Evolutionary conservation across 2,797 vertebrate species (phyloP).

Genomic region (Psittacula derbiana): DNA sequence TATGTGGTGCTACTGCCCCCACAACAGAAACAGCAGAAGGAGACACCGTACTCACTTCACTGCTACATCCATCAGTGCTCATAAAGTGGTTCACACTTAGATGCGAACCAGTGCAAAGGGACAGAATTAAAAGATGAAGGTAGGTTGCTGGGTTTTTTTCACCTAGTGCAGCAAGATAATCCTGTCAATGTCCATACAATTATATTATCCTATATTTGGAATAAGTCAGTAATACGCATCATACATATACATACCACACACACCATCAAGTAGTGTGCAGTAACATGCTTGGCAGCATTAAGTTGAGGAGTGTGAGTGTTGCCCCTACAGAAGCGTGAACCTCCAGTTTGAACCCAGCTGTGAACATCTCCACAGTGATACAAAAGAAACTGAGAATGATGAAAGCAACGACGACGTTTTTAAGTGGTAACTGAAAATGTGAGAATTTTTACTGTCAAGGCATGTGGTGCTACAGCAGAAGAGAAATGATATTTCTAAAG

Average conservation of each 20-base stretch:
- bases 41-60: background rate
- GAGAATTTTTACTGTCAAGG: background rate
- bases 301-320: background rate
- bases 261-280: background rate
- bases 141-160: background rate
- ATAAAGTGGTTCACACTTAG: background rate
- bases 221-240: background rate
- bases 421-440: background rate
- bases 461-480: background rate
- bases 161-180: background rate
- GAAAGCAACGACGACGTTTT: background rate
- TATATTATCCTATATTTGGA: background rate
- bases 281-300: background rate
- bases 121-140: background rate
- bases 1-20: background rate
- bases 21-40: background rate
- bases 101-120: background rate
- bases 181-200: background rate
- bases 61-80: rapidly evolving
- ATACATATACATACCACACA: background rate
- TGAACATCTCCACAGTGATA: background rate
- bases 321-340: background rate
- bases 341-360: background rate
- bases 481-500: background rate
- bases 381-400: background rate